Base-by-base conservation (phyloP, 2,797 vertebrate species). In the Hafferia zeledoni region DNA sequence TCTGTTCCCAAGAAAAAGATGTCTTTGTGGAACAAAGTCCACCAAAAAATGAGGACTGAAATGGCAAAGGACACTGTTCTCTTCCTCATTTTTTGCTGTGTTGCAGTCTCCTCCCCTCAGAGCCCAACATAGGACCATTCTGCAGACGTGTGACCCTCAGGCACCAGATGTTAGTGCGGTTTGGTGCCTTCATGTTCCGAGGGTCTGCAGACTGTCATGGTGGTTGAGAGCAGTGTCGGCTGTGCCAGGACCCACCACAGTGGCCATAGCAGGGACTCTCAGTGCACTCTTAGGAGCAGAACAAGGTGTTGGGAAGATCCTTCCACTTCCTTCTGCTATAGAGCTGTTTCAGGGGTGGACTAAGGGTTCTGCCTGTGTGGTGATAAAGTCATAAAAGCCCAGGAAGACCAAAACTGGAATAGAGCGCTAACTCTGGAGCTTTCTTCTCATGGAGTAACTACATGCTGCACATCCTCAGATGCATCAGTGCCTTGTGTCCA, bases 261-360 rank as follows among this genome's bases (percentile, higher is more conserved):
- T 30, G 23, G 24, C 60, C 5, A 1, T 14, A 37, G 7, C 4
- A 10, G 28, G 4, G 22, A 8, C 22, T 52, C 23, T 24, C 13
- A 2, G 5, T 7, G 4, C 14, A 0, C 1, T 1, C 17, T 16
- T 23, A 6, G 31, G 30, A 30, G 25, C 16, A 4, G 18, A 9
- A 10, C 39, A 47, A 27, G 37, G 6, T 11, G 10, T 11, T 35
- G 63, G 43, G 71, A 60, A 47, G 61, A 39, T 12, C 47, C 20
- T 33, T 43, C 4, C 3, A 25, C 10, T 6, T 37, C 27, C 10
- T 27, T 7, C 33, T 44, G 28, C 15, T 24, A 8, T 16, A 28
- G 15, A 6, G 25, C 9, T 44, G 35, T 35, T 41, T 17, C 31
- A 27, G 37, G 13, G 6, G 3, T 2, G 15, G 22, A 9, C 23